Conservation (phyloP, 2,113 vertebrate genomes). For the Heterochromis multidens region DNA sequence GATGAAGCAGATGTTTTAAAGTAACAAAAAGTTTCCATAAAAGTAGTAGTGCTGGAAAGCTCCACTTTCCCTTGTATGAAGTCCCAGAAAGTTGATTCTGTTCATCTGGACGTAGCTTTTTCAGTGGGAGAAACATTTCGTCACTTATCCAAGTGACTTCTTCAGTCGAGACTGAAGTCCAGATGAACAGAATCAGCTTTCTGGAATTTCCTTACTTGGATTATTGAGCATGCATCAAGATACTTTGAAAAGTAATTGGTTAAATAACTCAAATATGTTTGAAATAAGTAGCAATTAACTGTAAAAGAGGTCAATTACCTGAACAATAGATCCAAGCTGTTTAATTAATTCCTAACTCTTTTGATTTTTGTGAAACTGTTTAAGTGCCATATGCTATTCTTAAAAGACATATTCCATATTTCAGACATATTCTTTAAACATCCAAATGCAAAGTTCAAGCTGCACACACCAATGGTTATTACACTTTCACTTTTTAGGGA, state of each 20-base stretch:
- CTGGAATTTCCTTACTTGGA: too few species aligned
- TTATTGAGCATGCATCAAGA: too few species aligned
- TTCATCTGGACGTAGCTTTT: too few species aligned
- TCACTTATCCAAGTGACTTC: too few species aligned
- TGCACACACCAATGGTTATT: background rate
- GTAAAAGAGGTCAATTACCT: background rate
- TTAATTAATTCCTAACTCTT: background rate
- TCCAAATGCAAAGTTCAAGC: background rate
- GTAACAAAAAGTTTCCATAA: background rate
- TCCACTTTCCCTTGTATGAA: rapidly evolving
- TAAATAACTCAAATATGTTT: too few species aligned
- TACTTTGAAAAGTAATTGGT: background rate
- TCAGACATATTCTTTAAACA: background rate
- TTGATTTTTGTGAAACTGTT: background rate
- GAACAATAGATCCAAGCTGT: background rate
- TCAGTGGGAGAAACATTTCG: too few species aligned
- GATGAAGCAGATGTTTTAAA: too few species aligned
- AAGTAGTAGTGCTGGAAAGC: background rate
- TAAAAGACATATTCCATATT: background rate
- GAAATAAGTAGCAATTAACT: too few species aligned
- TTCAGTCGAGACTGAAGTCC: too few species aligned
- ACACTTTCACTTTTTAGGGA: rapidly evolving
- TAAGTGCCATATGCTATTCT: background rate
- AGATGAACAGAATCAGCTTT: too few species aligned
- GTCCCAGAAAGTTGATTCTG: too few species aligned